These are phyloP conservation scores for Notamacropus eugenii DNA, from an alignment of 2,797 vertebrate species.

Conservation along the genomic window DNA sequence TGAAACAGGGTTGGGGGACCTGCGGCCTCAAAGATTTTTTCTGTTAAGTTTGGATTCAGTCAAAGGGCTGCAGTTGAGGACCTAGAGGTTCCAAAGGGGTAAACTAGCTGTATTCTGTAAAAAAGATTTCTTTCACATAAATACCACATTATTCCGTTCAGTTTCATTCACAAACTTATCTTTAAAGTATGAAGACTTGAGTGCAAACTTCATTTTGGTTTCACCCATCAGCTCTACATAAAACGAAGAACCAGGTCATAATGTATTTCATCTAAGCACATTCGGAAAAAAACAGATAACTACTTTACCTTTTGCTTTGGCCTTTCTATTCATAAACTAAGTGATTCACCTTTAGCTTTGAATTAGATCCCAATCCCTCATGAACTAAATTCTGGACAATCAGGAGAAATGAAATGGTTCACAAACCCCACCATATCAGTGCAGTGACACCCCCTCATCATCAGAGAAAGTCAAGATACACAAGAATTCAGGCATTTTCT, in stretches of 20 bases:
- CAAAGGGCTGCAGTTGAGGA: no score
- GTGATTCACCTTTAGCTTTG: neutral
- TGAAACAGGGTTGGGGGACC: neutral
- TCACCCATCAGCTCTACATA: constrained; percentile 2
- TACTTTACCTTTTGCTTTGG: neutral
- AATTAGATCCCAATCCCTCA: neutral
- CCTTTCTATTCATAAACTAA: neutral
- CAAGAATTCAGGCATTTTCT: neutral
- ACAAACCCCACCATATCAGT: neutral
- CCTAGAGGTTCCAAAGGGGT: neutral
- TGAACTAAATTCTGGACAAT: neutral
- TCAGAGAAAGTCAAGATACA: neutral
- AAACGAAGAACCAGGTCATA: neutral
- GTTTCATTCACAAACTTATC: neutral
- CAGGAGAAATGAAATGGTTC: neutral
- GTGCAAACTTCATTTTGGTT: neutral
- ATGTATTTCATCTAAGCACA: neutral
- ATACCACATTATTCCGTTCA: neutral
- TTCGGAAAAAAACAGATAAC: neutral
- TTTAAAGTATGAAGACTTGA: neutral
- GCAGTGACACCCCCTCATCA: neutral
- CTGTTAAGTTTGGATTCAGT: no score
- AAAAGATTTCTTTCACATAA: neutral
- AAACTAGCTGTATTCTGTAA: neutral
- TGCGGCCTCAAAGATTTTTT: no score